Evolutionary conservation across 1,140 invertebrate genomes (phyloP).

Genomic region (Lepidurus apus): DNA sequence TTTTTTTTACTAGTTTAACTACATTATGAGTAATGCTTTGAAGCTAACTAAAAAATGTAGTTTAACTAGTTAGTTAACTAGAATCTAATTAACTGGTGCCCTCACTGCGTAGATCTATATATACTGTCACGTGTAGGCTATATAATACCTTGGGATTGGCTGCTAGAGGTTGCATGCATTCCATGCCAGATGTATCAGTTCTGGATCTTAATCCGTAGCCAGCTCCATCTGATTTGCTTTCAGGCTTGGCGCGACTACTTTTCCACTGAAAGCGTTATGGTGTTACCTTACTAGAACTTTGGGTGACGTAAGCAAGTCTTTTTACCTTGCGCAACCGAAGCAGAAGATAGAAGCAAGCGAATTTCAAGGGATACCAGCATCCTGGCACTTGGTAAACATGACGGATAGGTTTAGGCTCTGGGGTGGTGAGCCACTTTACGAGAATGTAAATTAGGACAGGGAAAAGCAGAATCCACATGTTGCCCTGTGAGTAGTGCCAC

Average conservation of each 20-base stretch:
- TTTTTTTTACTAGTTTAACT: no score
- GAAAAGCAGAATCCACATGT: constrained; percentile 10
- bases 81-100: no score
- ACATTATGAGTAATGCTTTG: no score
- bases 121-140: not conserved
- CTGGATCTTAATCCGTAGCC: constrained; percentile 50
- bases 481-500: not conserved
- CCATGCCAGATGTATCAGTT: constrained; percentile 49
- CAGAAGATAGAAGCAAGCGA: constrained; percentile 50
- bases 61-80: no score
- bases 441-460: constrained; percentile 28
- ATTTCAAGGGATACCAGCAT: constrained; percentile 59
- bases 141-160: constrained; percentile 46
- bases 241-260: constrained; percentile 34
- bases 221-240: constrained; percentile 40
- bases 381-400: constrained; percentile 55
- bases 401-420: constrained; percentile 49
- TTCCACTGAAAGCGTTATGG: constrained; percentile 26
- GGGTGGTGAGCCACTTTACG: constrained; percentile 27
- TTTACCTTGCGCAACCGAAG: constrained; percentile 53
- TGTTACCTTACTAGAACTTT: not conserved
- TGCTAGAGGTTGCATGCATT: constrained; percentile 54
- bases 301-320: not conserved
- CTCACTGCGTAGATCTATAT: not conserved
- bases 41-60: no score